Evolutionary conservation across 2,888 invertebrate genomes (phyloP), one percentile per base, ranked within the genome.

Genomic region (Conistra vaccinii): DNA sequence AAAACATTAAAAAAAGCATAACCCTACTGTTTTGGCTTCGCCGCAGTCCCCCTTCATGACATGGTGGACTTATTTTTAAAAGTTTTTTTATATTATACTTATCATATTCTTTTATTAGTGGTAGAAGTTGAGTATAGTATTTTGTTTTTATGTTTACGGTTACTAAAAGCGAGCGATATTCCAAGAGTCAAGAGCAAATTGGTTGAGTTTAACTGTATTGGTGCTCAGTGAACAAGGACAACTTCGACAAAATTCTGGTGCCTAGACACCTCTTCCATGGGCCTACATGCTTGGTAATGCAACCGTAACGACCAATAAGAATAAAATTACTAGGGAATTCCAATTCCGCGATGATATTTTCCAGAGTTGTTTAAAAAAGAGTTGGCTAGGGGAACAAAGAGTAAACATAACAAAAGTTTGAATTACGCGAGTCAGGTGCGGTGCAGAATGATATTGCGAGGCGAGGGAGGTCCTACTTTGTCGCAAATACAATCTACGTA

Each of bases 401-500:
- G 85, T 83, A 77, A 87, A 87, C 73, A 81, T 61, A 81, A 86
- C 80, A 85, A 83, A 85, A 83, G 83, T 88, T 83, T 77, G 70
- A 83, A 81, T 78, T 80, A 79, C 78, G 87, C 75, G 77, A 88
- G 81, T 80, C 88, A 88, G 85, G 87, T 87, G 85, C 80, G 72
- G 76, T 57, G 69, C 76, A 60, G 70, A 65, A 87, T 80, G 76
- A 82, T 84, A 85, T 85, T 85, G 87, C 78, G 71, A 83, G 42
- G 60, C 63, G 80, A 73, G 74, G 45, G 63, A 76, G 78, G 51
- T 66, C 69, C 83, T 68, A 84, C 80, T 83, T 73, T 67, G 73
- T 72, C 48, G 76, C 78, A 72, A 86, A 88, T 86, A 86, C 69
- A 81, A 88, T 84, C 76, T 73, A 62, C 60, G 76, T 81, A 81